Evolutionary conservation across 2,888 invertebrate species (phyloP), one percentile per base, ranked within the genome.

Genomic region (Acronicta aceris): DNA sequence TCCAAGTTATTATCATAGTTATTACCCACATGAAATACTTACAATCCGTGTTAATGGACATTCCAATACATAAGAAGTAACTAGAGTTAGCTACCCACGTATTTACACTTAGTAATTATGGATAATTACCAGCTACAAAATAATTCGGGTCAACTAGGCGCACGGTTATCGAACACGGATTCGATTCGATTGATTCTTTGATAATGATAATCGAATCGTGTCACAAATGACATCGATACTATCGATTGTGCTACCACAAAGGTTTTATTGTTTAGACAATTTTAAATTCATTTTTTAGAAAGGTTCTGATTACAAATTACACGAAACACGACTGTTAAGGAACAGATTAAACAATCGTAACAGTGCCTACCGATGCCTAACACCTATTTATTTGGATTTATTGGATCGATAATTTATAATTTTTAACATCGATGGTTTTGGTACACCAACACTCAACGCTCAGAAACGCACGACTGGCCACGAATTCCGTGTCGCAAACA

Each of bases 391-490:
- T 27, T 21, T 21, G 9, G 65, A 69, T 65, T 56, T 42, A 53
- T 30, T 43, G 43, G 42, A 66, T 51, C 41, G 69, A 57, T 72
- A 45, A 57, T 57, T 51, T 40, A 16, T n/a, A n/a, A n/a, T n/a
- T n/a, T n/a, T 57, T 10, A 53, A 49, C 56, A 72, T 66, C 56
- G 53, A 69, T 70, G 63, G 53, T 53, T 49, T 74, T 73, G 78
- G 77, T 59, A 53, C 62, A 62, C 48, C 67, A 67, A 79, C 75
- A 81, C 76, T 25, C 17, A 53, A 56, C 41, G 38, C 40, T 70
- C 48, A 45, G 78, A 68, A 65, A 71, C 78, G 82, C 82, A 75
- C 80, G 82, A 80, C 67, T 82, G 73, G 49, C 30, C 73, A 80
- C 74, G 64, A 68, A 73, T 69, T 76, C 66, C 65, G 70, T 82